A percentile compares a stretch with the other conserved stretches of the same genome.
Conservation (phyloP, 2,113 vertebrate genomes). For the Taxidea taxus region DNA sequence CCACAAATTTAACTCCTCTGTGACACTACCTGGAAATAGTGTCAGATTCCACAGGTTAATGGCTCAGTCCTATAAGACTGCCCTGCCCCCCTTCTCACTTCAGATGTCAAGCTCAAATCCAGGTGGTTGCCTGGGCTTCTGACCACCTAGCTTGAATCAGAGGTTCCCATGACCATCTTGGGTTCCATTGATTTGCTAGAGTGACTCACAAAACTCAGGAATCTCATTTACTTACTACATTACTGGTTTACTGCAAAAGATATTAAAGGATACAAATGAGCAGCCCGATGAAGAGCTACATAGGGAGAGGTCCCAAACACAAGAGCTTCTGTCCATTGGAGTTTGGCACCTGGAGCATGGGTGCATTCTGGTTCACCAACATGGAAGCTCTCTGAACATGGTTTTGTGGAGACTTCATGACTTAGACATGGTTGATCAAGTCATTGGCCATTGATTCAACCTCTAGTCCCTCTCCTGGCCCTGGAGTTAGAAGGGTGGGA, state of each 20-base stretch:
- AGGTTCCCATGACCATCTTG: not conserved
- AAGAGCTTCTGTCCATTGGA: not conserved
- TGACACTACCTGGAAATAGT: not conserved
- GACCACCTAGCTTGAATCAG: not conserved
- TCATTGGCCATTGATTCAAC: not conserved
- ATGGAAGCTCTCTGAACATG: not conserved
- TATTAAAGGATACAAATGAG: not conserved
- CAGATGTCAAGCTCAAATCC: not conserved
- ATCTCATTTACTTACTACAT: not conserved
- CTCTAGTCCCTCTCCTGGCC: not conserved
- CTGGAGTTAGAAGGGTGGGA: not conserved
- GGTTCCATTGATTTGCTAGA: not conserved
- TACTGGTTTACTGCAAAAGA: not conserved
- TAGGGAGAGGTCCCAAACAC: not conserved
- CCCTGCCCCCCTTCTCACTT: not conserved
- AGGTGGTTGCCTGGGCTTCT: not conserved
- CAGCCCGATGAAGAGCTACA: not conserved
- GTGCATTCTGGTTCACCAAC: not conserved
- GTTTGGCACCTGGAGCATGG: not conserved
- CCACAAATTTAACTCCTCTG: not conserved
- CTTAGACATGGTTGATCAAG: not conserved
- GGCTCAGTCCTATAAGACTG: not conserved
- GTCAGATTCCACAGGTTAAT: not conserved
- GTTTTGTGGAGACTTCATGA: not conserved
- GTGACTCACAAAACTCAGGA: not conserved